Conservation (phyloP, 1,140 invertebrate species). For the Drosophila sulfurigaster region DNA sequence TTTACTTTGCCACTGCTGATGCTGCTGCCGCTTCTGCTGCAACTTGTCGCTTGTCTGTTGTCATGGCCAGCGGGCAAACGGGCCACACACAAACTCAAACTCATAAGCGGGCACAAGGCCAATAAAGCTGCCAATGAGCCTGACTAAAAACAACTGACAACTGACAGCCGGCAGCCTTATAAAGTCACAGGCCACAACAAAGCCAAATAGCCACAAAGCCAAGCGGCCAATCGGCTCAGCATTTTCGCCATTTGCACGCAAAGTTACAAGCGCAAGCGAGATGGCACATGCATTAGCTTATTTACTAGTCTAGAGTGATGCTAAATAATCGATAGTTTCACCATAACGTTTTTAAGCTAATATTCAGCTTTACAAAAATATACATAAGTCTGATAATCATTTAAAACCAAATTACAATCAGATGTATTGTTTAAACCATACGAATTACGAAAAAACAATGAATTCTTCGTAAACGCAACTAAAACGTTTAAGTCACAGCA, state of each 20-base stretch:
- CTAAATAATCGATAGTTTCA: too few species aligned
- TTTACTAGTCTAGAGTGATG: not conserved
- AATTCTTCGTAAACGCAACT: too few species aligned
- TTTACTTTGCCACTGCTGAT: not conserved
- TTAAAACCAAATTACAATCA: too few species aligned
- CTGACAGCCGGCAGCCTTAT: slow-evolving; percentile 72
- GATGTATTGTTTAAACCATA: too few species aligned
- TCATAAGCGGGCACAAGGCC: slow-evolving; percentile 29
- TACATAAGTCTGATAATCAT: too few species aligned
- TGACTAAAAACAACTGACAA: slow-evolving; percentile 68
- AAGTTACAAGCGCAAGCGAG: slow-evolving; percentile 33
- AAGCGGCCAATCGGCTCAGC: slow-evolving; percentile 37
- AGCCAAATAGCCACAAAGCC: slow-evolving; percentile 21
- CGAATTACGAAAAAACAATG: too few species aligned
- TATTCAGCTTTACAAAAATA: too few species aligned
- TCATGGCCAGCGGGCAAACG: slow-evolving; percentile 28
- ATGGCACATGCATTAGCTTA: slow-evolving; percentile 17
- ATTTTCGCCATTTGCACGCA: slow-evolving; percentile 77
- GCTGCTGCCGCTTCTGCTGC: not conserved
- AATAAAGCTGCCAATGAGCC: slow-evolving; percentile 80
- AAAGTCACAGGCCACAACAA: slow-evolving; percentile 68
- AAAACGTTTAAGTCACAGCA: too few species aligned
- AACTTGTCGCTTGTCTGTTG: slow-evolving; percentile 8
- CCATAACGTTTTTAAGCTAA: too few species aligned
- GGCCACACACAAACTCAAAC: slow-evolving; percentile 51